Evolutionary conservation across 2,888 invertebrate genomes (phyloP).

Genomic region (Priocnemis perturbator): DNA sequence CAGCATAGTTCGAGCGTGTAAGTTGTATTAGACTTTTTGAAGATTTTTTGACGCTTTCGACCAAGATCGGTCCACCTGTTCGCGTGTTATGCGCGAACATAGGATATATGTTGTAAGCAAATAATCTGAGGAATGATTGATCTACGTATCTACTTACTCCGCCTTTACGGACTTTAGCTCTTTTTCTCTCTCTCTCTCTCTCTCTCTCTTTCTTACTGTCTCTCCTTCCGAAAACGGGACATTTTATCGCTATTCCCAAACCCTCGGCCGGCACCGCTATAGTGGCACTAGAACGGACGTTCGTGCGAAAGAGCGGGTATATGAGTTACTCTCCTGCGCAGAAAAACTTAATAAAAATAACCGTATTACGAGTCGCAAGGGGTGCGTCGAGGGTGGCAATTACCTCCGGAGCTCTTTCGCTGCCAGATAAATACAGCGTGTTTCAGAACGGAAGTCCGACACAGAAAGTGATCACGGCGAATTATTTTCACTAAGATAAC

Average conservation of each 20-base stretch:
- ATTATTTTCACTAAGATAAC: no score
- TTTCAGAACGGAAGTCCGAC: no score
- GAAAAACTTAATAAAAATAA: constrained; percentile 63
- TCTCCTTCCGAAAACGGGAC: constrained; percentile 15
- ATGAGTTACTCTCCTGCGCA: constrained; percentile 41
- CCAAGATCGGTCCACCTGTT: no score
- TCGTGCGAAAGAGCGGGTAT: constrained; percentile 24
- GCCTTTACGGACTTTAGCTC: not conserved
- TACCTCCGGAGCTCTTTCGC: constrained; percentile 41
- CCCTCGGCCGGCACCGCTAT: not conserved
- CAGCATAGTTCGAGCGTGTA: no score
- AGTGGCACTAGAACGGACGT: constrained; percentile 28
- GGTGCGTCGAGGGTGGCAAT: constrained; percentile 47
- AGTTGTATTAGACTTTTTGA: no score
- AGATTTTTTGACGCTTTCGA: no score
- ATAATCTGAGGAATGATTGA: no score
- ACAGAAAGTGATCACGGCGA: no score
- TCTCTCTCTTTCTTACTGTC: not conserved
- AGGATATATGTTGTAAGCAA: no score
- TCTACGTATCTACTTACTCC: no score
- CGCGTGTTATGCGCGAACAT: no score
- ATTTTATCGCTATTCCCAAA: constrained; percentile 46
- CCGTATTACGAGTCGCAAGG: constrained; percentile 46
- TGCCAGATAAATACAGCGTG: constrained; percentile 50
- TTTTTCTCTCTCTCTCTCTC: constrained; percentile 13